A percentile compares a stretch with the other conserved stretches of the same genome.
These are phyloP conservation scores for Tretioscincus oriximinensis DNA, from an alignment of 2,113 vertebrate species.

Conservation along the genomic window DNA sequence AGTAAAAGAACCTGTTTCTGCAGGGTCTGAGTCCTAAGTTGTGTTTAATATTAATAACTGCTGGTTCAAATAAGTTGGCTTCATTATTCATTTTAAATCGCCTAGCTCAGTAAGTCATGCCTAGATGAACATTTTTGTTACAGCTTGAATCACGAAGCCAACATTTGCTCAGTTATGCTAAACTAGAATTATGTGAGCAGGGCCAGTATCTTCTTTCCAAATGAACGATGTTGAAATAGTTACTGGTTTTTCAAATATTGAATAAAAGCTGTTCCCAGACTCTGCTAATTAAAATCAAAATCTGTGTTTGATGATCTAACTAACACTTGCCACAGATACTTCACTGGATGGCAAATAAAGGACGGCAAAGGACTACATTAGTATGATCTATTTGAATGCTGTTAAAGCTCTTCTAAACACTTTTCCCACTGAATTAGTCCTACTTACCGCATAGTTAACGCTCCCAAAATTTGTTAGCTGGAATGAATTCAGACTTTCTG, in stretches of 20 bases:
- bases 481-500: conserved; percentile 70
- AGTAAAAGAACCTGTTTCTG: background rate
- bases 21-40: background rate
- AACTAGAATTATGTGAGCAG: background rate
- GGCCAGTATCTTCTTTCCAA: too few species aligned
- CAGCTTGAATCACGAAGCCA: background rate
- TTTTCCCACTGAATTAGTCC: conserved; percentile 30
- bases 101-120: background rate
- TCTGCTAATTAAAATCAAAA: background rate
- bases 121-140: background rate
- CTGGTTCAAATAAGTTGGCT: background rate
- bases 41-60: background rate
- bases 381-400: background rate
- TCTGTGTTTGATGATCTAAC: background rate
- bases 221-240: background rate
- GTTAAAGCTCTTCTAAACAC: conserved; percentile 11
- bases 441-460: conserved; percentile 82
- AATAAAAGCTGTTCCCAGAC: background rate
- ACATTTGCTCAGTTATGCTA: background rate
- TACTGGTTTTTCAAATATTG: background rate
- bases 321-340: background rate
- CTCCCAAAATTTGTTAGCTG: conserved; percentile 83
- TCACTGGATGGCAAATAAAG: background rate
- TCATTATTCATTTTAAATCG: background rate
- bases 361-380: background rate